Evolutionary conservation across 2,797 vertebrate genomes (phyloP), one percentile per base, ranked within the genome.

Genomic region (Hoplostethus mediterraneus): DNA sequence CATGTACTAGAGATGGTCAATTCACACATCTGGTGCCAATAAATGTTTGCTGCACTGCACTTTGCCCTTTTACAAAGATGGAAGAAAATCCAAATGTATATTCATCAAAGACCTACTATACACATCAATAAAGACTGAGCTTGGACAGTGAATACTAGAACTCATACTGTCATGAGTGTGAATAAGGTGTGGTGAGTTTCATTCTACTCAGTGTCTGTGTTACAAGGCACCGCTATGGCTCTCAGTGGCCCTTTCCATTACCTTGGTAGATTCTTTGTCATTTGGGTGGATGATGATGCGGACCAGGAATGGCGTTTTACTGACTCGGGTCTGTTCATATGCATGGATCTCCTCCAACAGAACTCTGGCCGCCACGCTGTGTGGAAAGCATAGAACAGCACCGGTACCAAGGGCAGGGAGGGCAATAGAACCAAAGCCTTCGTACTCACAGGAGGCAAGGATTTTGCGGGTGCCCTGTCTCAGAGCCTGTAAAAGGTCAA

Each of bases 351-450:
- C 90, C 68, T 92, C 82, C 56, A 92, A 57, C 1, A 94, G 11
- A 53, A 82, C 67, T 54, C 1, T 82, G 11, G 82, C 60, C 0
- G 66, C 88, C 28, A 77, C 0, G 0, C 8, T 59, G 49, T 80
- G 78, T 36, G 92, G 91, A 44, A 92, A 93, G 12, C 21, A 5
- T 1, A 94, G 68, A 12, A 49, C 49, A 0, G 6, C n/a, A 0
- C 93, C 92, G 0, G 89, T 74, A 6, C 93, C 93, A 2, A 94
- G 69, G 21, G 86, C 65, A 0, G 93, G 92, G 55, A 94, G 33
- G 7, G 87, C 87, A 21, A 94, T 73, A 3, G 93, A 93, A 12
- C 30, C 30, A 17, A 80, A 87, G 8, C 70, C 81, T 61, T 12
- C 67, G 3, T 4, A 48, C 0, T 67, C 62, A 72, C 93, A 94